phyloP scores from a whole-genome alignment of 1,140 invertebrate species.

The Glossosoma conforme region DNA sequence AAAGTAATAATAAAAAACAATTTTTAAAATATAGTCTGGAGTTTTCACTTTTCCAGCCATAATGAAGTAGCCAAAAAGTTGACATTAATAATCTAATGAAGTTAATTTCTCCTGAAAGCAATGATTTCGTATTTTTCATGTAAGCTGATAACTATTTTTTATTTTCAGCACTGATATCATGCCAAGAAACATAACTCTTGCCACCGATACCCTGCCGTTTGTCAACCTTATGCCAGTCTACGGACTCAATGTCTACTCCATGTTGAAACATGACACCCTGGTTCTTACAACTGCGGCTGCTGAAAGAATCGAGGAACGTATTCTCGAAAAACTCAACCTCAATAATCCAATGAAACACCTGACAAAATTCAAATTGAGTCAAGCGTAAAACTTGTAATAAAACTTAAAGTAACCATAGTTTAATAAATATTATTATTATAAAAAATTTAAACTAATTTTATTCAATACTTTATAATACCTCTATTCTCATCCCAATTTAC shows the following conservation, averaged over 20 bases:
- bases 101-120: neutral
- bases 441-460: neutral
- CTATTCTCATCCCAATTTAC: neutral
- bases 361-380: slow-evolving; percentile 46
- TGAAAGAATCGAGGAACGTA: slow-evolving; percentile 78
- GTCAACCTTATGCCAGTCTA: slow-evolving; percentile 96
- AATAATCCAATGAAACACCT: slow-evolving; percentile 47
- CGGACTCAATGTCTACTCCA: slow-evolving; percentile 81
- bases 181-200: slow-evolving; percentile 79
- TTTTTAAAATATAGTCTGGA: neutral
- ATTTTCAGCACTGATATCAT: slow-evolving; percentile 75
- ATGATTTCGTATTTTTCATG: no score
- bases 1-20: no score
- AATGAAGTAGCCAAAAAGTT: neutral
- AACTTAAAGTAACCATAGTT: neutral
- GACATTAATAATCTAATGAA: neutral
- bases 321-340: slow-evolving; percentile 74
- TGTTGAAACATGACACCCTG: slow-evolving; percentile 94
- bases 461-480: neutral
- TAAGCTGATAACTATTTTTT: no score
- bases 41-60: neutral
- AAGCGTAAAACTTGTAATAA: slow-evolving; percentile 1
- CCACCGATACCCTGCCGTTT: slow-evolving; percentile 69
- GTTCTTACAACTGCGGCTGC: slow-evolving; percentile 83
- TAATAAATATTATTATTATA: neutral